Conservation (phyloP, 2,113 vertebrate genomes). For the Mastomys natalensis region DNA sequence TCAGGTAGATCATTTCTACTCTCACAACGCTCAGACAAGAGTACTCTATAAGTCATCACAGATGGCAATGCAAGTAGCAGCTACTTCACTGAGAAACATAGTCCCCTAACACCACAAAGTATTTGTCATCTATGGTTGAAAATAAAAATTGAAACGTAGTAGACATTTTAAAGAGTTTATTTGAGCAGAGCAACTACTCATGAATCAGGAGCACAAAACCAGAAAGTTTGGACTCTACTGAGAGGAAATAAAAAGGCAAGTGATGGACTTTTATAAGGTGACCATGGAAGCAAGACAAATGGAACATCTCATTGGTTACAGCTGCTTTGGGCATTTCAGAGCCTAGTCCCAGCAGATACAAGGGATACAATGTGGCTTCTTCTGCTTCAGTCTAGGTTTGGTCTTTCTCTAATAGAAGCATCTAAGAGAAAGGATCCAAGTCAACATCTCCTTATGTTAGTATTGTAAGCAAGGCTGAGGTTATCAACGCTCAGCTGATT, state of each 20-base stretch:
- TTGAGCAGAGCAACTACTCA: background rate
- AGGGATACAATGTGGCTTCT: background rate
- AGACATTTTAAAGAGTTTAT: background rate
- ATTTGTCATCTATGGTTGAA: background rate
- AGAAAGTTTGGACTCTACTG: background rate
- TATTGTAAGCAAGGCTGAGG: background rate
- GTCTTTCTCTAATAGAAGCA: background rate
- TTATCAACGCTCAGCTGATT: background rate
- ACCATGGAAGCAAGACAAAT: background rate
- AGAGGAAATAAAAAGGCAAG: background rate
- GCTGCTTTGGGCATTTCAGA: background rate
- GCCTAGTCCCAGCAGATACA: background rate
- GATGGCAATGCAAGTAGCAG: background rate
- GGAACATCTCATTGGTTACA: background rate
- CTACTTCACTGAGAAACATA: background rate
- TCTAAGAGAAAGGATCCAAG: background rate
- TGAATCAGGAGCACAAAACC: background rate
- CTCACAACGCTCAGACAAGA: background rate
- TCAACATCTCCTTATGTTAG: background rate
- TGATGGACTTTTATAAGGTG: background rate
- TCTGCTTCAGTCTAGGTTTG: background rate
- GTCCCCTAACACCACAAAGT: background rate
- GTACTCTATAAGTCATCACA: background rate
- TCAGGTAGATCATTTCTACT: background rate
- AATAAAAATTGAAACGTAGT: background rate